Percentiles rank a stretch among this genome's conserved stretches.
Conservation (phyloP, 2,797 vertebrate species). For the Leuciscus waleckii region DNA sequence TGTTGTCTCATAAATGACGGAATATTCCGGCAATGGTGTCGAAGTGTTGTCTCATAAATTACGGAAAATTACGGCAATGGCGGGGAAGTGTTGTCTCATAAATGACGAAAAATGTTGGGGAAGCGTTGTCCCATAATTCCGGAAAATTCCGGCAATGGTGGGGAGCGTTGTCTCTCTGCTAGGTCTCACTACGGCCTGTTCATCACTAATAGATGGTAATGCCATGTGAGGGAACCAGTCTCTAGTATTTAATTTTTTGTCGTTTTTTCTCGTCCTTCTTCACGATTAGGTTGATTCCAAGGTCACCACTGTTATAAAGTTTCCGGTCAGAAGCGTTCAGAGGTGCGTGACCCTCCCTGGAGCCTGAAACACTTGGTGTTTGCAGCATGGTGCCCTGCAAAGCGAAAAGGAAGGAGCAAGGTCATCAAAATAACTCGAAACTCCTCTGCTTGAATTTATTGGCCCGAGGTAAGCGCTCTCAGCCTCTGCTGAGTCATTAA, state of each 20-base stretch:
- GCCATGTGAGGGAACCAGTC: constrained; percentile 15
- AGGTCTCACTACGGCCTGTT: not conserved
- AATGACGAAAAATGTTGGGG: no score
- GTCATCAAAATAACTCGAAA: constrained; percentile 73
- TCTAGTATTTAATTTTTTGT: constrained; percentile 15
- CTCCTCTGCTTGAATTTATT: constrained; percentile 75
- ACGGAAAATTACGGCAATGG: no score
- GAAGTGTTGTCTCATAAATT: no score
- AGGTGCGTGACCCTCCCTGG: constrained; percentile 53
- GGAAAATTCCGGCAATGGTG: no score
- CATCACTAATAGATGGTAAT: not conserved
- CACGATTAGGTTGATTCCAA: constrained; percentile 37
- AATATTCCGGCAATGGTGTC: no score
- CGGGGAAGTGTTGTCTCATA: no score
- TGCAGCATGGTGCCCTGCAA: constrained; percentile 69
- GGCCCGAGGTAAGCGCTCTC: constrained; percentile 62
- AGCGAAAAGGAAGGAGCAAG: constrained; percentile 63
- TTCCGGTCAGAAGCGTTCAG: constrained; percentile 43
- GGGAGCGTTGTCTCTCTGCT: not conserved
- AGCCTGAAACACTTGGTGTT: constrained; percentile 72
- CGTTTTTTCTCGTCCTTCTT: not conserved
- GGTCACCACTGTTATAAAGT: constrained; percentile 38
- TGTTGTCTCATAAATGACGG: no score
- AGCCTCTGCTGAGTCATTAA: constrained; percentile 72
- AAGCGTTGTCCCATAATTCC: no score